Evolutionary conservation across 30 jellyfish, hydroid and myxozoan genomes (phyloP).

Genomic region (Chrysaora quinquecirrha): DNA sequence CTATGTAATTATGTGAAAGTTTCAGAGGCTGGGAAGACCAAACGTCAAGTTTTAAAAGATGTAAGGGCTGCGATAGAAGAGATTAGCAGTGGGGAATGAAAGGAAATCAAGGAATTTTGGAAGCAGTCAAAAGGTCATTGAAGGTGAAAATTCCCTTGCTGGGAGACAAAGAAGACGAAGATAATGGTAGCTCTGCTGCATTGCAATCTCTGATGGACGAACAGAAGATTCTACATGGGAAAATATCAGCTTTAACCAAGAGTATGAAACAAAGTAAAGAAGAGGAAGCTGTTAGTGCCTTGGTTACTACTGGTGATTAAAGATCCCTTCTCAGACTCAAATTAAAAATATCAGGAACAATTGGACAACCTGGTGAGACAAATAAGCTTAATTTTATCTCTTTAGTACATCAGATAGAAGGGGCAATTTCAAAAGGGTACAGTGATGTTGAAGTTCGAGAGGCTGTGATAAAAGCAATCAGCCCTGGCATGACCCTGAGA

Average conservation of each 20-base stretch:
- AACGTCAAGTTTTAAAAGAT: slow-evolving; percentile 3
- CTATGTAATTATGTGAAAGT: not conserved
- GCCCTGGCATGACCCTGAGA: slow-evolving; percentile 26
- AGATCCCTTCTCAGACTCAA: slow-evolving; percentile 12
- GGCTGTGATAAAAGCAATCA: slow-evolving; percentile 12
- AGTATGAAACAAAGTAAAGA: no score
- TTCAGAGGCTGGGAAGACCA: slow-evolving; percentile 39
- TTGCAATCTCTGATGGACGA: slow-evolving; percentile 2
- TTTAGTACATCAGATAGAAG: slow-evolving; percentile 22
- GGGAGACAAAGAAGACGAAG: slow-evolving; percentile 14
- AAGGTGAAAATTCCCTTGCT: slow-evolving; percentile 12
- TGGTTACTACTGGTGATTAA: not conserved
- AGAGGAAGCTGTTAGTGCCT: no score
- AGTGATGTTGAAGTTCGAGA: slow-evolving; percentile 23
- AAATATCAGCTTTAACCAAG: slow-evolving; percentile 12
- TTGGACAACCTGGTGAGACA: slow-evolving; percentile 41
- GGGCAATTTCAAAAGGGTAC: slow-evolving; percentile 35
- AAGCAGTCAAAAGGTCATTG: not conserved
- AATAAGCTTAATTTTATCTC: slow-evolving; percentile 32
- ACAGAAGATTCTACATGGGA: slow-evolving; percentile 1
- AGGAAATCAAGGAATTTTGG: slow-evolving; percentile 17
- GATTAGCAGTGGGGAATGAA: slow-evolving; percentile 22
- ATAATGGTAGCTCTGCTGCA: not conserved
- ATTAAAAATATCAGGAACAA: slow-evolving; percentile 40
- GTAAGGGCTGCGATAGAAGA: slow-evolving; percentile 32